These are phyloP conservation scores for Dendrocincla tyrannina DNA, from an alignment of 2,797 vertebrate species.

Conservation along the genomic window DNA sequence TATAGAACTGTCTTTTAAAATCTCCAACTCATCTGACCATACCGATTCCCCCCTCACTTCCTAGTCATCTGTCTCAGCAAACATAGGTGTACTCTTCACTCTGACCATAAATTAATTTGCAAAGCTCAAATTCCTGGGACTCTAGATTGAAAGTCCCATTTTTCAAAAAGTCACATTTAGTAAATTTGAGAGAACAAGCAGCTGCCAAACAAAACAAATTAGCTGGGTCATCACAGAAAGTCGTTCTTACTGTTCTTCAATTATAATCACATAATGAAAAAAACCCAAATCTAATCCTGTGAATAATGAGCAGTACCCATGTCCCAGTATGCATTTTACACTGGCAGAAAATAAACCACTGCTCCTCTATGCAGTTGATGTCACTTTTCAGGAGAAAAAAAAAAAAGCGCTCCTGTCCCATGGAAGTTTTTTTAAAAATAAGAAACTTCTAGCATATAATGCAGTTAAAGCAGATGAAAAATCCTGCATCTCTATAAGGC, in stretches of 20 bases:
- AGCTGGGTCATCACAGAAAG: neutral
- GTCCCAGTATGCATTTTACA: neutral
- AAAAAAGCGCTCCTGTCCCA: neutral
- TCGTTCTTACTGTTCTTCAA: neutral
- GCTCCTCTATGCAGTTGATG: neutral
- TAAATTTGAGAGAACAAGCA: neutral
- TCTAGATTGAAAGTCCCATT: neutral
- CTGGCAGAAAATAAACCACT: neutral
- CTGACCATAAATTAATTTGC: neutral
- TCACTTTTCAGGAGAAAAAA: neutral
- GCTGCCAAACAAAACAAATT: neutral
- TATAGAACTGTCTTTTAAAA: neutral
- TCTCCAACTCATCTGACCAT: neutral
- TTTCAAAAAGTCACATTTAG: neutral
- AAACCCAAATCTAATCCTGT: neutral
- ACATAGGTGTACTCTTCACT: neutral
- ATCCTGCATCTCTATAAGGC: neutral
- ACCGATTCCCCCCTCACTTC: neutral
- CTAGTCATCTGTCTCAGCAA: neutral
- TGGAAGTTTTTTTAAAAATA: neutral
- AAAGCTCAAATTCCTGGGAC: neutral
- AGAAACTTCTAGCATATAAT: neutral
- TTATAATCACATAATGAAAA: neutral
- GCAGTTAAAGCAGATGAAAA: neutral
- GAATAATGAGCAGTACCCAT: neutral